A percentile compares a stretch with the other conserved stretches of the same genome.
These are phyloP conservation scores for Pseudocheirus occidentalis DNA, from an alignment of 2,797 vertebrate species.

Conservation along the genomic window DNA sequence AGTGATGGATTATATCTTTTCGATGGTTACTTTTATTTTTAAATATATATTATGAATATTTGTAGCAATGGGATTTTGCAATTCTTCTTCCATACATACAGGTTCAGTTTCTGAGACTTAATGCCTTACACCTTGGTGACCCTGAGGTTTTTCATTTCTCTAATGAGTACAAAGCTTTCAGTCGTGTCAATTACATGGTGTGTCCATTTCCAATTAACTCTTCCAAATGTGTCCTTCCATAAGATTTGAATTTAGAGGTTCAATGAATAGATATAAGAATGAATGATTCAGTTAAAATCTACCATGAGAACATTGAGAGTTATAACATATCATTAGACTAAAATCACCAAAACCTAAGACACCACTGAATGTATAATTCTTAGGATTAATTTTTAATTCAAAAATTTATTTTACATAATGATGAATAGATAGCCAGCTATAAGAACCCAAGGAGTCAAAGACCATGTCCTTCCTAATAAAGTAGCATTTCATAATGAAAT, in stretches of 20 bases:
- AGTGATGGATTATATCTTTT: slow-evolving; percentile 2
- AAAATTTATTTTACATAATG: slow-evolving; percentile 77
- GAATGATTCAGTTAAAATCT: slow-evolving; percentile 76
- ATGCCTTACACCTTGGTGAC: slow-evolving; percentile 58
- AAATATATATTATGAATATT: not conserved
- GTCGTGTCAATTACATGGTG: slow-evolving; percentile 51
- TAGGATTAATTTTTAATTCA: slow-evolving; percentile 81
- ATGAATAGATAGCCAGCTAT: slow-evolving; percentile 66
- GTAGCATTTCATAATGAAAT: slow-evolving; percentile 74
- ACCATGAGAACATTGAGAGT: slow-evolving; percentile 64
- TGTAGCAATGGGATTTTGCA: slow-evolving; percentile 41
- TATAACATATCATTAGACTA: slow-evolving; percentile 61
- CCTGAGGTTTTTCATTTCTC: slow-evolving; percentile 32
- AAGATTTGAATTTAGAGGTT: slow-evolving; percentile 67
- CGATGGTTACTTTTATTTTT: not conserved
- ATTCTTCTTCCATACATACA: slow-evolving; percentile 67
- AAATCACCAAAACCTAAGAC: slow-evolving; percentile 75
- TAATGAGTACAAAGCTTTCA: slow-evolving; percentile 37
- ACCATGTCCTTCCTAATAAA: slow-evolving; percentile 74
- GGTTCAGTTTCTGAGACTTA: slow-evolving; percentile 60
- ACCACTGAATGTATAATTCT: slow-evolving; percentile 77
- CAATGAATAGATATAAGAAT: slow-evolving; percentile 66
- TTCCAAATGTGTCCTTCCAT: slow-evolving; percentile 69
- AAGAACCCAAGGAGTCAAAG: slow-evolving; percentile 61
- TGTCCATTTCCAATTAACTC: slow-evolving; percentile 63